Conservation (phyloP, 2,888 invertebrate genomes). For the Melanostoma mellinum region DNA sequence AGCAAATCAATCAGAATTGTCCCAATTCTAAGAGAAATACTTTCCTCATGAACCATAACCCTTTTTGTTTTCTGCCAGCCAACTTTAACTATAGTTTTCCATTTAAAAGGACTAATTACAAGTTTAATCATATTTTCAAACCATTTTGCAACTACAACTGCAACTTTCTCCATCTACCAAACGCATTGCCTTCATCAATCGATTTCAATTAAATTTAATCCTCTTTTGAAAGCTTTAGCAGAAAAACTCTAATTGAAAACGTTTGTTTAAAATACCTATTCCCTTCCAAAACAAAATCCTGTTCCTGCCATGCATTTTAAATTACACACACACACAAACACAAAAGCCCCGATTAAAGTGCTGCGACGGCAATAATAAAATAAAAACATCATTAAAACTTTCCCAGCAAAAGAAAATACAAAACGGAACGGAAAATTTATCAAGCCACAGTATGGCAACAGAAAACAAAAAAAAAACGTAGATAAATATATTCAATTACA, state of each 20-base stretch:
- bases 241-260: conserved; percentile 40
- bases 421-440: conserved; percentile 9
- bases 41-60: no score
- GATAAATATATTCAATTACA: conserved; percentile 37
- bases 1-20: no score
- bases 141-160: no score
- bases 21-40: no score
- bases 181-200: conserved; percentile 6
- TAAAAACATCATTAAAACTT: conserved; percentile 12
- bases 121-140: no score
- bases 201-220: conserved; percentile 53
- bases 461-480: conserved; percentile 1
- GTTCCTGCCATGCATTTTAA: conserved; percentile 12
- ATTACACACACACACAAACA: background rate
- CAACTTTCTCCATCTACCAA: no score
- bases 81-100: no score
- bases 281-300: background rate
- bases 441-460: conserved; percentile 28
- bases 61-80: no score
- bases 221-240: conserved; percentile 27
- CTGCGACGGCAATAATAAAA: conserved; percentile 7
- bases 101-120: no score
- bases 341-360: background rate
- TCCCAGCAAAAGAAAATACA: background rate
- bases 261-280: conserved; percentile 28